Conservation (phyloP, 2,888 invertebrate genomes). For the Cosmia pyralina region DNA sequence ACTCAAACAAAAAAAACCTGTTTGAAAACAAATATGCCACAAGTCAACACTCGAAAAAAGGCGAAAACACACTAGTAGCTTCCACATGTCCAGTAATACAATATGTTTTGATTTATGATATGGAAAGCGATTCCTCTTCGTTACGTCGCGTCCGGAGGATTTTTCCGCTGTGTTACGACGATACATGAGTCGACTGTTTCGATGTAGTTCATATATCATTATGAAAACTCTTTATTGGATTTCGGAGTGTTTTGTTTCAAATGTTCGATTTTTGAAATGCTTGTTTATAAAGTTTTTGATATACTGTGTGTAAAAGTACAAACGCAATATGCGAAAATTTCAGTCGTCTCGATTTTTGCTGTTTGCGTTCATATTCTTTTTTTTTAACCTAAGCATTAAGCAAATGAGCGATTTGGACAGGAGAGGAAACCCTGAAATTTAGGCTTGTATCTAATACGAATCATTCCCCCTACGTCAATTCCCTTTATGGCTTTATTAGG, state of each 20-base stretch:
- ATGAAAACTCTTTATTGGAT: slow-evolving; percentile 40
- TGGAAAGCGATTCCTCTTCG: slow-evolving; percentile 83
- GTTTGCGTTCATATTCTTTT: not conserved
- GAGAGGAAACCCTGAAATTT: too few relatives aligned
- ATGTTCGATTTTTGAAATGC: not conserved
- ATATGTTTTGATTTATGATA: slow-evolving; percentile 84
- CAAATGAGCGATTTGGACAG: not conserved
- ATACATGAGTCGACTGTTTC: slow-evolving; percentile 76
- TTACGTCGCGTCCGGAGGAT: slow-evolving; percentile 72
- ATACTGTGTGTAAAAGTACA: not conserved
- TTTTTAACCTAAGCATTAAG: not conserved
- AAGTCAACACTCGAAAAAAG: slow-evolving; percentile 25
- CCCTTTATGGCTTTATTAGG: too few relatives aligned
- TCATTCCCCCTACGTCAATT: too few relatives aligned
- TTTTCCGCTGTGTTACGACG: slow-evolving; percentile 80
- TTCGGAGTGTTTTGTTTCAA: not conserved
- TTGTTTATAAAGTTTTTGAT: not conserved
- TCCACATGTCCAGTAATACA: slow-evolving; percentile 74
- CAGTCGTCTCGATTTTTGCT: not conserved
- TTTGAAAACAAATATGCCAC: slow-evolving; percentile 10
- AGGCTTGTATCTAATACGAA: not conserved
- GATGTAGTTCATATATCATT: slow-evolving; percentile 61
- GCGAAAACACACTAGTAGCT: slow-evolving; percentile 63
- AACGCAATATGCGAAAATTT: not conserved
- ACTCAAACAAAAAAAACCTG: not conserved